Evolutionary conservation across 2,888 invertebrate genomes (phyloP).

Genomic region (Laspeyria flexula): DNA sequence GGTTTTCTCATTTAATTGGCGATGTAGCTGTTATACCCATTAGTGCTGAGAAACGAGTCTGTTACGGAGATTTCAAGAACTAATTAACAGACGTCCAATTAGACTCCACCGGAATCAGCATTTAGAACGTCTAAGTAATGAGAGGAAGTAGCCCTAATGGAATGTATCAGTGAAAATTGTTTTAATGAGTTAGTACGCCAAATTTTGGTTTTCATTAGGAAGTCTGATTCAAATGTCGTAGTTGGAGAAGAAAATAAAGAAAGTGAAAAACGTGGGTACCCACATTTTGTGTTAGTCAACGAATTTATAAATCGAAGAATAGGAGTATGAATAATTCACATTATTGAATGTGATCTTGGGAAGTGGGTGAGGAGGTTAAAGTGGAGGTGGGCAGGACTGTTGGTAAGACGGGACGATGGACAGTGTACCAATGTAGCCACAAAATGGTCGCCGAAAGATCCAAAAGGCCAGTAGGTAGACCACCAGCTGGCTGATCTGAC

Average conservation of each 20-base stretch:
- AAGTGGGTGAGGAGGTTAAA: no score
- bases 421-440: no score
- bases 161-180: constrained; percentile 33
- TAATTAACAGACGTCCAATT: constrained; percentile 46
- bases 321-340: no score
- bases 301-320: no score
- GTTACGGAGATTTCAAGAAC: constrained; percentile 46
- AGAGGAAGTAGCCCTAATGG: constrained; percentile 22
- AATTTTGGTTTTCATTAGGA: neutral
- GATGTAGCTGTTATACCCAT: constrained; percentile 42
- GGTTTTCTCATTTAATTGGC: constrained; percentile 36
- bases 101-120: constrained; percentile 34
- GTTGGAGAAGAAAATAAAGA: neutral
- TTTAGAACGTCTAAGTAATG: constrained; percentile 36
- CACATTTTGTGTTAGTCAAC: no score
- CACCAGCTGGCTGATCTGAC: no score
- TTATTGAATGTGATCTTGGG: no score
- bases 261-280: no score
- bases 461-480: no score
- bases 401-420: no score
- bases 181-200: constrained; percentile 12
- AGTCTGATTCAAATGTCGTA: neutral
- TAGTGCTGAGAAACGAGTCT: constrained; percentile 37
- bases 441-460: no score
- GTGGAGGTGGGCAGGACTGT: no score